Conservation (phyloP, 2,113 vertebrate species). For the Rhadina sibilatrix region DNA sequence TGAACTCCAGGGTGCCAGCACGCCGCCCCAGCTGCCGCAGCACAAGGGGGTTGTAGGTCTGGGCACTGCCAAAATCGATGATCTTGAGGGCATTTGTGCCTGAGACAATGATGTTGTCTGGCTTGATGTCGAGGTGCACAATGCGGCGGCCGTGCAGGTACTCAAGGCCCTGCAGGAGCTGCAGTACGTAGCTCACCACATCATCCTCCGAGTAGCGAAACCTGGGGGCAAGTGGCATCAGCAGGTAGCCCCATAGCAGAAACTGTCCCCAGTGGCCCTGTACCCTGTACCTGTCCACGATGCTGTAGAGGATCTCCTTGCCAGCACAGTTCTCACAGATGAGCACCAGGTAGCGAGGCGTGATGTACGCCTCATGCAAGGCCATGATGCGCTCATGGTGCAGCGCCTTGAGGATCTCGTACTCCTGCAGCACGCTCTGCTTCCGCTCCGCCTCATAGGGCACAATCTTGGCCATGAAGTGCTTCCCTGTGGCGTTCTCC, state of each 20-base stretch:
- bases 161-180: conserved; percentile 93
- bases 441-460: conserved; percentile 90
- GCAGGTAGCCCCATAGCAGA: rapidly evolving
- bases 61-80: conserved; percentile 94
- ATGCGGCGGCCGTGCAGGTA: conserved; percentile 89
- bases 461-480: conserved; percentile 96
- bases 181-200: conserved; percentile 87
- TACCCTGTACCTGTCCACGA: conserved; percentile 85
- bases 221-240: conserved; percentile 58
- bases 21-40: conserved; percentile 86
- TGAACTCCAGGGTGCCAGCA: conserved; percentile 91
- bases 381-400: conserved; percentile 94
- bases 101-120: conserved; percentile 90
- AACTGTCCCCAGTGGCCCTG: rapidly evolving
- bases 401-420: conserved; percentile 91
- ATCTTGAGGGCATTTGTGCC: conserved; percentile 91
- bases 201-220: conserved; percentile 98
- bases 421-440: conserved; percentile 88
- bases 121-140: conserved; percentile 95
- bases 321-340: conserved; percentile 92
- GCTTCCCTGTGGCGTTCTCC: conserved; percentile 92
- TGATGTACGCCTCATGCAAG: conserved; percentile 95
- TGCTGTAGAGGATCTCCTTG: conserved; percentile 93
- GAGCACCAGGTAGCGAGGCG: conserved; percentile 94
- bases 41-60: conserved; percentile 91